Evolutionary conservation across 2,888 invertebrate species (phyloP).

Genomic region (Eupithecia subfuscata): DNA sequence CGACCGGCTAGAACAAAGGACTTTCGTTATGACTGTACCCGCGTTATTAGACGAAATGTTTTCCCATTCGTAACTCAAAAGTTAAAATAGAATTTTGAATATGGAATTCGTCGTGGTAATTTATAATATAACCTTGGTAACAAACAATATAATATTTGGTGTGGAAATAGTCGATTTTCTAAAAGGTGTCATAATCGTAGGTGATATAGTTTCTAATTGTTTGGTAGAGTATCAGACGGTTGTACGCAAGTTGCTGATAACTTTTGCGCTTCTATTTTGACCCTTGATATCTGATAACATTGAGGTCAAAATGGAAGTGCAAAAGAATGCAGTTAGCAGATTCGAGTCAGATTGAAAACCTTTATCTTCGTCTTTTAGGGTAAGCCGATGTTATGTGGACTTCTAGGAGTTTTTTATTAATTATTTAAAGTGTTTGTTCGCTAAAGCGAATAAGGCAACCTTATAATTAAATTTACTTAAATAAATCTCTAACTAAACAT

Average conservation of each 20-base stretch:
- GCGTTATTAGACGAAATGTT: conserved; percentile 11
- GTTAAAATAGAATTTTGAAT: background rate
- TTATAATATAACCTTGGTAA: background rate
- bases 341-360: background rate
- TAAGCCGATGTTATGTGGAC: background rate
- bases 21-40: conserved; percentile 39
- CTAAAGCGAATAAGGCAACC: too few relatives aligned
- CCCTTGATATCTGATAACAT: background rate
- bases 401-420: background rate
- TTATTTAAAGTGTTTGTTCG: too few relatives aligned
- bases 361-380: background rate
- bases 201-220: background rate
- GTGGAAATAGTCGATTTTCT: background rate
- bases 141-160: background rate
- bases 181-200: background rate
- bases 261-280: background rate
- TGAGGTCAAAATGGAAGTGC: background rate
- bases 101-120: background rate
- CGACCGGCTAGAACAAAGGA: conserved; percentile 52
- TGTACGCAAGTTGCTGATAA: background rate
- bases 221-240: background rate
- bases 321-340: background rate
- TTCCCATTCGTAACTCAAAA: conserved; percentile 22
- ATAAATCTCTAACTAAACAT: too few relatives aligned
- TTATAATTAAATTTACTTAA: too few relatives aligned